Conservation (phyloP, 2,113 vertebrate genomes). For the Pitta sordida region DNA sequence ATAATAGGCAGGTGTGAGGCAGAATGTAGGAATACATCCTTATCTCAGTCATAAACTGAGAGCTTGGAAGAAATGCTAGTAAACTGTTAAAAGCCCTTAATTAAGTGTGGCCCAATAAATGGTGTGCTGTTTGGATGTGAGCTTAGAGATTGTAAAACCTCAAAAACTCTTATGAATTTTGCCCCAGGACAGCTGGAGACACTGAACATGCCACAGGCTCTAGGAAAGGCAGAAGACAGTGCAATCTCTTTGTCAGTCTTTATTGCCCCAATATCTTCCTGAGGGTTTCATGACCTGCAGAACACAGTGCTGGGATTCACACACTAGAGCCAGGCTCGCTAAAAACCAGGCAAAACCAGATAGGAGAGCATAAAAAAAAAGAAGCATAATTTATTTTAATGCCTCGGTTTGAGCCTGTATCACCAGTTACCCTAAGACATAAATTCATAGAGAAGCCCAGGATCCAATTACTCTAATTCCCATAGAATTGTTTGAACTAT, state of each 20-base stretch:
- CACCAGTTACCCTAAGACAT: not conserved
- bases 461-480: not conserved
- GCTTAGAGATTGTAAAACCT: not conserved
- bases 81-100: not conserved
- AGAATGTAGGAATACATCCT: not conserved
- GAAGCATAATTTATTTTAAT: not conserved
- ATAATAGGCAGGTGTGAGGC: slow-evolving; percentile 43
- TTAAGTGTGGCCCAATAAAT: not conserved
- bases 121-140: not conserved
- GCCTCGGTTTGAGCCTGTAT: not conserved
- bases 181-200: not conserved
- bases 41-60: not conserved
- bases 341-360: not conserved
- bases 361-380: not conserved
- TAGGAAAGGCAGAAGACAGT: not conserved
- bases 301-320: not conserved
- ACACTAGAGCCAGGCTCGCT: not conserved
- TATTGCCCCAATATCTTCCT: not conserved
- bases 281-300: not conserved
- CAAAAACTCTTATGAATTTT: not conserved
- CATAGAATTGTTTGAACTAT: not conserved
- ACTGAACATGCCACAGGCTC: not conserved
- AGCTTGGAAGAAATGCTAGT: not conserved
- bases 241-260: not conserved
- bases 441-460: not conserved